phyloP scores from a whole-genome alignment of 2,113 vertebrate species.

The Pangasianodon hypophthalmus region DNA sequence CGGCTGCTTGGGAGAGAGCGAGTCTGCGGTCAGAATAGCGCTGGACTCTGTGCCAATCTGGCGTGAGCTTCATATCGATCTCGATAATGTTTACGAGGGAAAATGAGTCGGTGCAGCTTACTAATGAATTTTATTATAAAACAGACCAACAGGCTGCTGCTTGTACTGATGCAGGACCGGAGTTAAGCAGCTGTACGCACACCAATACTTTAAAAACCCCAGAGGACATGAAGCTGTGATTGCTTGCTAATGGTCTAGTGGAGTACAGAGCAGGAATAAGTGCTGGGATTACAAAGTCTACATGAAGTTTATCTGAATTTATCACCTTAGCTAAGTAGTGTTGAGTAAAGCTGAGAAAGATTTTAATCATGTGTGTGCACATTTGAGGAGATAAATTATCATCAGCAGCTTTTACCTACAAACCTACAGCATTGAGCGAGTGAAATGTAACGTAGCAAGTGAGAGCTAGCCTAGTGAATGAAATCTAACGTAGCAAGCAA shows the following conservation, averaged over 20 bases:
- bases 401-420: background rate
- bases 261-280: background rate
- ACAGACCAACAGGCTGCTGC: background rate
- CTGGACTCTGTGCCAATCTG: background rate
- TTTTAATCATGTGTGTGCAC: background rate
- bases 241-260: background rate
- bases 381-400: background rate
- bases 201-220: background rate
- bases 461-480: background rate
- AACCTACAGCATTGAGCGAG: background rate
- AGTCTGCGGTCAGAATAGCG: background rate
- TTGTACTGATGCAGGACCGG: background rate
- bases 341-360: background rate
- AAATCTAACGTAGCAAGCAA: background rate
- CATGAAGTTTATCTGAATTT: background rate
- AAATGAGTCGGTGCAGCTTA: slow-evolving; percentile 1
- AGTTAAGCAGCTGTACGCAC: background rate
- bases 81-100: background rate
- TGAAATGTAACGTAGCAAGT: background rate
- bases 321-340: background rate
- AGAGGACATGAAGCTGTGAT: background rate
- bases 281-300: background rate
- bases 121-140: background rate
- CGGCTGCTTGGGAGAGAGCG: background rate
- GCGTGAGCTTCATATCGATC: background rate